phyloP scores from a whole-genome alignment of 2,888 invertebrate genomes.

The Metallyticus violacea region DNA sequence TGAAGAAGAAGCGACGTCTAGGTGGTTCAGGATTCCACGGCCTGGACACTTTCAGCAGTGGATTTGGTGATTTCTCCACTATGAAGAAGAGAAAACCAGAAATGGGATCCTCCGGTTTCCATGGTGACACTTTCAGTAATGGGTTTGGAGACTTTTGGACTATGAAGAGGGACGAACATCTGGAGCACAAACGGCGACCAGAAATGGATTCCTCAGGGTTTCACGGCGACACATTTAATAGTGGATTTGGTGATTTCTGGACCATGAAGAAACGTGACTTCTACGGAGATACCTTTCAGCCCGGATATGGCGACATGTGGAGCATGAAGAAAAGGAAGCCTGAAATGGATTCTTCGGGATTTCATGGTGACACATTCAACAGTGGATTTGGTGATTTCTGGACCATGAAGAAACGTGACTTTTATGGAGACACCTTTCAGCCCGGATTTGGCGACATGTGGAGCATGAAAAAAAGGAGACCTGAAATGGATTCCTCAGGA shows the following conservation, averaged over 20 bases:
- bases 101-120: constrained; percentile 30
- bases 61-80: constrained; percentile 34
- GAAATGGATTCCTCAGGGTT: constrained; percentile 39
- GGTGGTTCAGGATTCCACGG: constrained; percentile 20
- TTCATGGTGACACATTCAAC: constrained; percentile 38
- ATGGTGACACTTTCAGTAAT: constrained; percentile 38
- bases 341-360: constrained; percentile 37
- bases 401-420: constrained; percentile 37
- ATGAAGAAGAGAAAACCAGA: constrained; percentile 27
- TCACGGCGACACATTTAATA: constrained; percentile 40
- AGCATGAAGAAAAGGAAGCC: constrained; percentile 37
- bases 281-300: not conserved
- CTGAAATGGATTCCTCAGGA: constrained; percentile 40
- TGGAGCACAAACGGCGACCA: constrained; percentile 15
- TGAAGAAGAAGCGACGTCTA: constrained; percentile 33
- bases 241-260: constrained; percentile 42
- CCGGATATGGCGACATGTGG: not conserved
- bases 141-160: constrained; percentile 41
- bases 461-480: constrained; percentile 40
- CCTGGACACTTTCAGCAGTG: constrained; percentile 38
- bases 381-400: constrained; percentile 38
- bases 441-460: constrained; percentile 43
- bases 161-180: constrained; percentile 24
- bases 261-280: constrained; percentile 17
- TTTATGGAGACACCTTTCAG: constrained; percentile 42